Conservation (phyloP, 2,888 invertebrate genomes). For the Anoplius nigerrimus region DNA sequence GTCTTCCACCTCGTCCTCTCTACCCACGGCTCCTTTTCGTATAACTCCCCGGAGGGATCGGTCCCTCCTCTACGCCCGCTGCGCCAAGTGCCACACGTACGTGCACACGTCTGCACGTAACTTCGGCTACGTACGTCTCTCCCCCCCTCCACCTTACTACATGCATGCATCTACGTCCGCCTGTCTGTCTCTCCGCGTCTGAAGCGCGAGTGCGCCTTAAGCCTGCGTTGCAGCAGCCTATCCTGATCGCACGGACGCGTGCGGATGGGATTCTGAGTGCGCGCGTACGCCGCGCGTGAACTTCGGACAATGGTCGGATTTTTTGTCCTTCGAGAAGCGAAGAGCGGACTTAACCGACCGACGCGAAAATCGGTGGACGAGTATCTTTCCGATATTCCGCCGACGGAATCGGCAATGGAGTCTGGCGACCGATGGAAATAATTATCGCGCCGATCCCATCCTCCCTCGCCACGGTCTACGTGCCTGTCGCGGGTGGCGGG, state of each 20-base stretch:
- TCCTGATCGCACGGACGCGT: not conserved
- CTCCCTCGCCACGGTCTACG: slow-evolving; percentile 22
- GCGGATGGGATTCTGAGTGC: not conserved
- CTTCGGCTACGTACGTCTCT: no score
- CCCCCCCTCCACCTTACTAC: not conserved
- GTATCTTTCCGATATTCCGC: slow-evolving; percentile 10
- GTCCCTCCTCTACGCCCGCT: slow-evolving; percentile 39
- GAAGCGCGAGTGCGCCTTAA: no score
- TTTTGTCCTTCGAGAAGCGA: no score
- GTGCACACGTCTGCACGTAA: slow-evolving; percentile 14
- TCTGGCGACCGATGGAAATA: slow-evolving; percentile 13
- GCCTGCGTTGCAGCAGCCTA: no score
- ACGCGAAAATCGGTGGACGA: no score
- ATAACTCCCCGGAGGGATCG: slow-evolving; percentile 46
- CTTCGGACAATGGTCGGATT: no score
- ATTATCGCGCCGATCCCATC: slow-evolving; percentile 25
- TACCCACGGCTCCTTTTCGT: slow-evolving; percentile 41
- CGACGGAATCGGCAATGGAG: slow-evolving; percentile 8
- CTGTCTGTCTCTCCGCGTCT: no score
- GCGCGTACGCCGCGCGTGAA: not conserved
- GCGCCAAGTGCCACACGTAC: slow-evolving; percentile 30
- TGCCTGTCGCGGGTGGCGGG: not conserved
- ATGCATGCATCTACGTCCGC: slow-evolving; percentile 14
- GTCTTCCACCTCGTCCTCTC: slow-evolving; percentile 7
- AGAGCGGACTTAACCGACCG: no score